Base-by-base conservation (phyloP, 2,888 invertebrate genomes). In the Sycophila texana region DNA sequence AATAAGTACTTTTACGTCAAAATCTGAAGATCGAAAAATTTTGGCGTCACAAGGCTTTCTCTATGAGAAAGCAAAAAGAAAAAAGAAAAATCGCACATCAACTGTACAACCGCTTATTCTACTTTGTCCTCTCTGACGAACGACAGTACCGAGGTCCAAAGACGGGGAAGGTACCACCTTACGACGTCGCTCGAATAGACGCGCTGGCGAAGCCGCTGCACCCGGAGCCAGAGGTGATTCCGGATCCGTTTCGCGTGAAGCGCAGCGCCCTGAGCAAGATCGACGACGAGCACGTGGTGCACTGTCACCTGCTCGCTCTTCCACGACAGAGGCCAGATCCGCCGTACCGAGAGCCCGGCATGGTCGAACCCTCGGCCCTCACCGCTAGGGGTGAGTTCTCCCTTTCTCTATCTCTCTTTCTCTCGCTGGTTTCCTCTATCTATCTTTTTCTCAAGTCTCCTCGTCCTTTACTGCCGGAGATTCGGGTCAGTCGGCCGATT, bases 211-310 rank as follows among this genome's bases (percentile, higher is more conserved):
- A 60, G 47, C 80, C 77, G 20, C 20, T 13, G 7, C 22, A 3
- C 16, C n/a, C n/a, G 30, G 12, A 4, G 0, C 13, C 1, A 10
- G 18, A 12, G 10, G n/a, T 0, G 7, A 26, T n/a, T 4, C 20
- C 26, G 0, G 84, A 87, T 80, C 86, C 86, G 5, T 86, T 83
- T 55, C 49, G 47, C 16, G 86, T 88, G 5, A 60, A 82, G n/a
- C 10, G 53, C 3, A 16, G 73, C 18, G 88, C 88, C 10, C 84
- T 88, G n/a, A 68, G 16, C 39, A 88, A 86, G 82, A 70, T 75
- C 39, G 82, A 84, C 26, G 86, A 74, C 58, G 81, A 83, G 16
- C 85, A 82, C 5, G 74, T 84, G 10, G 66, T 26, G 30, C 49
- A 72, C 83, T 88, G 4, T 83, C 86, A 0, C 13, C 16, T 10